A percentile compares a stretch with the other conserved stretches of the same genome.
phyloP scores from a whole-genome alignment of 1,140 invertebrate genomes.

The Rhopalosiphum maidis region DNA sequence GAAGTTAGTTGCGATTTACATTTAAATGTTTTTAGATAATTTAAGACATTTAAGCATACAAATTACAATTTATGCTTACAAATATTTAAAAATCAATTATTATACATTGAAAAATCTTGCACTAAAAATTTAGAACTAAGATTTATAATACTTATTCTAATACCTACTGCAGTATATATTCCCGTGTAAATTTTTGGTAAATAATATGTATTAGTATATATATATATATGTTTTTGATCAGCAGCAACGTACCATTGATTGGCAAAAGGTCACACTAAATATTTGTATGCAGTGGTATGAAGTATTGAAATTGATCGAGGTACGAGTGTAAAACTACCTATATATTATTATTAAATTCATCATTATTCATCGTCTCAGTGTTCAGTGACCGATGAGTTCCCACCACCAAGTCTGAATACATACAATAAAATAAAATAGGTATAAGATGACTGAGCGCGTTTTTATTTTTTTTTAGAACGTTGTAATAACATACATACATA shows the following conservation, averaged over 20 bases:
- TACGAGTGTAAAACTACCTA: neutral
- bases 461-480: neutral
- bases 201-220: neutral
- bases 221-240: neutral
- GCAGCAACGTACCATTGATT: neutral
- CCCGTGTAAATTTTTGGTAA: neutral
- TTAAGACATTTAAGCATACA: too few species aligned
- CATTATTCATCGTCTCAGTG: neutral
- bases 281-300: neutral
- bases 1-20: too few species aligned
- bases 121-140: too few species aligned
- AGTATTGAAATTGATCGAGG: neutral
- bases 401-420: neutral
- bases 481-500: neutral
- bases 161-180: neutral
- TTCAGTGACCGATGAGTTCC: conserved; percentile 6
- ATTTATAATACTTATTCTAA: neutral
- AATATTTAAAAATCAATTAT: too few species aligned
- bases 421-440: neutral
- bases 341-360: neutral
- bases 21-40: too few species aligned
- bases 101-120: too few species aligned
- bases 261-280: neutral
- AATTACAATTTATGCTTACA: too few species aligned
- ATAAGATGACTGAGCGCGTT: neutral